phyloP scores from a whole-genome alignment of 2,888 invertebrate genomes.

The Drosophila mimica region DNA sequence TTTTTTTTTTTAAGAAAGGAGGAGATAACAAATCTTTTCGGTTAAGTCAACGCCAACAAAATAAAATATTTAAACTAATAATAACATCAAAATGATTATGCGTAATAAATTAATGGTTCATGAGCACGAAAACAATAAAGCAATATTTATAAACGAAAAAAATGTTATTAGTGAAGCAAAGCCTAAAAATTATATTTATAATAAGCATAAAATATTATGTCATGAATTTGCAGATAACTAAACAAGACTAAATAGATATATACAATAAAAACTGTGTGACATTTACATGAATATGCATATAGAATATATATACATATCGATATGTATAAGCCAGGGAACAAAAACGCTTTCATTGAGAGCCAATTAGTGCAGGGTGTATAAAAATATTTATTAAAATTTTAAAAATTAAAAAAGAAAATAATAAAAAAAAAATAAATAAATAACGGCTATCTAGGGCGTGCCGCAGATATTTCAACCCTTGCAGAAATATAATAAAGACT shows the following conservation, averaged over 20 bases:
- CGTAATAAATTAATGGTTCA: slow-evolving; percentile 27
- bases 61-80: slow-evolving; percentile 11
- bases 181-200: slow-evolving; percentile 13
- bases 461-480: slow-evolving; percentile 32
- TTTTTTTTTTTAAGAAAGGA: background rate
- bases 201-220: slow-evolving; percentile 44
- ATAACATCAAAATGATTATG: slow-evolving; percentile 36
- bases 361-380: slow-evolving; percentile 68
- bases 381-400: slow-evolving; percentile 65
- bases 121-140: slow-evolving; percentile 27
- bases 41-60: slow-evolving; percentile 43
- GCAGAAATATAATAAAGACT: slow-evolving; percentile 23
- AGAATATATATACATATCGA: slow-evolving; percentile 5
- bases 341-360: slow-evolving; percentile 53
- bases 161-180: slow-evolving; percentile 42
- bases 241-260: slow-evolving; percentile 8
- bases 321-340: slow-evolving; percentile 37
- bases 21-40: slow-evolving; percentile 7
- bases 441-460: slow-evolving; percentile 36
- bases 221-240: slow-evolving; percentile 21
- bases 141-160: background rate
- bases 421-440: slow-evolving; percentile 21
- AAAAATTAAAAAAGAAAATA: slow-evolving; percentile 23
- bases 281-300: slow-evolving; percentile 50
- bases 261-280: slow-evolving; percentile 16